phyloP scores from a whole-genome alignment of 2,797 vertebrate species.

The Melanotaenia pygmaea region DNA sequence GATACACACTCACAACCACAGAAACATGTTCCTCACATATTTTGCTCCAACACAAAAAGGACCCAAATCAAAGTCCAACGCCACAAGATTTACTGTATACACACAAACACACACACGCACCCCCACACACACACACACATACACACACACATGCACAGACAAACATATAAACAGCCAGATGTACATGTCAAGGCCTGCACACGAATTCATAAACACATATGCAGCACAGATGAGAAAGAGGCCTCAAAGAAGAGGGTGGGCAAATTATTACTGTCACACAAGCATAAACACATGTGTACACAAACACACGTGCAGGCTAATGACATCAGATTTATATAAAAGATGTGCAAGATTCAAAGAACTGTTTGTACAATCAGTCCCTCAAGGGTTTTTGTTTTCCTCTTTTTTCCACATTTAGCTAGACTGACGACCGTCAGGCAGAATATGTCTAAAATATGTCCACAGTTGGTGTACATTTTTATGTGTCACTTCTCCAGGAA shows the following conservation, averaged over 20 bases:
- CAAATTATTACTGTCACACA: constrained; percentile 30
- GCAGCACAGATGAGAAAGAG: constrained; percentile 57
- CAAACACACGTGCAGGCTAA: constrained; percentile 7
- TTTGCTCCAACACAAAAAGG: constrained; percentile 35
- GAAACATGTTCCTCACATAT: constrained; percentile 4
- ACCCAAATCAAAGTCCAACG: constrained; percentile 24
- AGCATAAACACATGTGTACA: constrained; percentile 19
- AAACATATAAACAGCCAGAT: constrained; percentile 44
- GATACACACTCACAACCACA: constrained; percentile 10
- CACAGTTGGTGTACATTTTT: constrained; percentile 1
- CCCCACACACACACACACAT: too few relatives aligned
- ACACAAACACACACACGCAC: background rate
- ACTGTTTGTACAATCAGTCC: background rate
- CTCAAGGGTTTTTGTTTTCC: background rate
- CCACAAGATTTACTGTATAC: constrained; percentile 42
- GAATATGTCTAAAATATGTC: constrained; percentile 12
- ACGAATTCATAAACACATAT: constrained; percentile 61
- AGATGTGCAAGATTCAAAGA: constrained; percentile 8
- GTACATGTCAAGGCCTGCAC: constrained; percentile 20
- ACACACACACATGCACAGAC: constrained; percentile 18
- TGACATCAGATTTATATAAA: background rate
- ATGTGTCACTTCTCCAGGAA: constrained; percentile 14
- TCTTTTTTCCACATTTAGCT: constrained; percentile 1
- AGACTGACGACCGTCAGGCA: constrained; percentile 13
- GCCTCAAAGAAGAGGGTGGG: constrained; percentile 17